These are phyloP conservation scores for Cephalopholis sonnerati DNA, from an alignment of 2,113 vertebrate genomes.

Conservation along the genomic window DNA sequence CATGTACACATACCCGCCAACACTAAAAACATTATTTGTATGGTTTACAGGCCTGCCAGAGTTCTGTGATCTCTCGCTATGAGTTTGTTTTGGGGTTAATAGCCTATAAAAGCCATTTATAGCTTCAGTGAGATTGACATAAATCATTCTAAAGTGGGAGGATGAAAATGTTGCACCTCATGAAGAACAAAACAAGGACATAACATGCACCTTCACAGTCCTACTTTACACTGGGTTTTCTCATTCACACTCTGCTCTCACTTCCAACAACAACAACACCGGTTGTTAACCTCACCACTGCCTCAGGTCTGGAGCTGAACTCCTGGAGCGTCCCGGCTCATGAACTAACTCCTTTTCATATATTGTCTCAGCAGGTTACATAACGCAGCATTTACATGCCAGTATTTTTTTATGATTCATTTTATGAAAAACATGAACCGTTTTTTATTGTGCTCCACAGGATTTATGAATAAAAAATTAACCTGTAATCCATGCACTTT, in stretches of 20 bases:
- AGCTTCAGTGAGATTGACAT: neutral
- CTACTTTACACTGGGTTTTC: neutral
- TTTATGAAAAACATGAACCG: neutral
- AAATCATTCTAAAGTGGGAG: neutral
- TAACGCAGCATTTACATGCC: neutral
- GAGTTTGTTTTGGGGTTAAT: neutral
- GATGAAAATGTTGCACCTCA: neutral
- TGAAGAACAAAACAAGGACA: neutral
- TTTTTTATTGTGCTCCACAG: neutral
- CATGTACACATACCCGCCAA: neutral
- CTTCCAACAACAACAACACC: neutral
- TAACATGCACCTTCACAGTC: neutral
- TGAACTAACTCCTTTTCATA: neutral
- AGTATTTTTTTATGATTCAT: neutral
- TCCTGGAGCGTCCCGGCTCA: neutral
- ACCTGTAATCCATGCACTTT: too few relatives aligned
- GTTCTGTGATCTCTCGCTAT: neutral
- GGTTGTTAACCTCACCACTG: neutral
- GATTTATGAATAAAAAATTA: too few relatives aligned
- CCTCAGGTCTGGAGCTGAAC: neutral
- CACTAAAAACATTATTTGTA: neutral
- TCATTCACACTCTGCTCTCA: neutral
- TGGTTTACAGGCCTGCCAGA: neutral
- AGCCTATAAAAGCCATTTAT: constrained; percentile 7
- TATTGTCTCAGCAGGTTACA: neutral